These are phyloP conservation scores for Cacatua alba DNA, from an alignment of 2,113 vertebrate species.

Conservation along the genomic window DNA sequence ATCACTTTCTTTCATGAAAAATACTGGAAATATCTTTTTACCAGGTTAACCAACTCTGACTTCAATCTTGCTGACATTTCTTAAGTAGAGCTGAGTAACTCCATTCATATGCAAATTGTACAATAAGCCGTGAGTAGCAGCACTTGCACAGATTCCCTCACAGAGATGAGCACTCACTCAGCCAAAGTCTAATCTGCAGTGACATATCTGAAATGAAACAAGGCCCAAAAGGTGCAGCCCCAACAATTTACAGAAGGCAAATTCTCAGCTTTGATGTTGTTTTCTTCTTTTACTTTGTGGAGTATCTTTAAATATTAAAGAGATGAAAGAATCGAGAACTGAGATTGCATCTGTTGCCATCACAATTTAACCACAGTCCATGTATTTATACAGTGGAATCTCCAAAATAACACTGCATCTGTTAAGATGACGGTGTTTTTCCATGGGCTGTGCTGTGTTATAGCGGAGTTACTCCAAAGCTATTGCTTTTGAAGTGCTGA, in stretches of 20 bases:
- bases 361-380: slow-evolving; percentile 56
- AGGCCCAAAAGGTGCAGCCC: neutral
- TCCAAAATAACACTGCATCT: slow-evolving; percentile 69
- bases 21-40: slow-evolving; percentile 19
- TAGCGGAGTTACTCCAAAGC: neutral
- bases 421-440: slow-evolving; percentile 64
- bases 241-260: neutral
- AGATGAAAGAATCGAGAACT: neutral
- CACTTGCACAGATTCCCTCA: neutral
- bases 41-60: slow-evolving; percentile 50
- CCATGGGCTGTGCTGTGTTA: slow-evolving; percentile 15
- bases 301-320: slow-evolving; percentile 51
- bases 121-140: neutral
- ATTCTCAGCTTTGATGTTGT: neutral
- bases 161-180: neutral
- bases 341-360: slow-evolving; percentile 60
- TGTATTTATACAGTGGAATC: slow-evolving; percentile 64
- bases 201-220: neutral
- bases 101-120: slow-evolving; percentile 36
- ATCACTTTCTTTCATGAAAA: slow-evolving; percentile 38
- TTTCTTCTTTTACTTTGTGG: neutral
- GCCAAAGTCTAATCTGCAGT: neutral
- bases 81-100: slow-evolving; percentile 1
- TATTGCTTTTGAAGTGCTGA: slow-evolving; percentile 52
- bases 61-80: slow-evolving; percentile 32